A percentile compares a stretch with the other conserved stretches of the same genome.
phyloP scores from a whole-genome alignment of 2,888 invertebrate species.

The Mamestra brassicae region DNA sequence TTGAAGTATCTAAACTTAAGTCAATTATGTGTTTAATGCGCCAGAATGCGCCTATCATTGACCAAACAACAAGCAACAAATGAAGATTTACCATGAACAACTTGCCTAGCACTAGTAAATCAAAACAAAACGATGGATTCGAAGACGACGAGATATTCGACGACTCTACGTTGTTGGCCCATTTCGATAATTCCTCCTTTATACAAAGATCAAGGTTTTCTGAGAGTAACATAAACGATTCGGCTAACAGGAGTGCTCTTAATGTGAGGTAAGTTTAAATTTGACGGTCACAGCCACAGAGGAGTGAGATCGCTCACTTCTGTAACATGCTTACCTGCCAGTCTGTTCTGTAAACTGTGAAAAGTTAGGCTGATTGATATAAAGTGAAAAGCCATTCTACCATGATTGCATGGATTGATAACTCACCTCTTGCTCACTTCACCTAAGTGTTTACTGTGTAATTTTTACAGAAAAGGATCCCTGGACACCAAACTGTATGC shows the following conservation, averaged over 20 bases:
- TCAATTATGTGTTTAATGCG: background rate
- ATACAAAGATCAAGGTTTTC: slow-evolving; percentile 71
- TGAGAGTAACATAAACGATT: slow-evolving; percentile 73
- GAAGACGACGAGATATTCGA: slow-evolving; percentile 85
- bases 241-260: slow-evolving; percentile 73
- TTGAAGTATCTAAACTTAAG: background rate
- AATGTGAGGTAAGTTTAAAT: slow-evolving; percentile 80
- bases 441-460: too few species aligned
- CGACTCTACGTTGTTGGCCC: slow-evolving; percentile 82
- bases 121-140: slow-evolving; percentile 69
- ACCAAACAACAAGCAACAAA: slow-evolving; percentile 17
- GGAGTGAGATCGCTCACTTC: background rate
- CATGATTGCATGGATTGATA: too few species aligned
- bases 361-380: too few species aligned
- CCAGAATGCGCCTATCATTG: background rate
- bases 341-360: too few species aligned
- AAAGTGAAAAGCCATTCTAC: too few species aligned
- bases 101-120: slow-evolving; percentile 65
- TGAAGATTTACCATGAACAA: slow-evolving; percentile 68
- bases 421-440: too few species aligned
- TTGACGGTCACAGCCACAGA: too few species aligned
- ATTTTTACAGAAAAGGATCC: too few species aligned
- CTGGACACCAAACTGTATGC: background rate
- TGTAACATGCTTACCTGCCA: background rate
- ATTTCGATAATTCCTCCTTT: slow-evolving; percentile 79